phyloP scores from a whole-genome alignment of 2,797 vertebrate species.

The Alcedo atthis region DNA sequence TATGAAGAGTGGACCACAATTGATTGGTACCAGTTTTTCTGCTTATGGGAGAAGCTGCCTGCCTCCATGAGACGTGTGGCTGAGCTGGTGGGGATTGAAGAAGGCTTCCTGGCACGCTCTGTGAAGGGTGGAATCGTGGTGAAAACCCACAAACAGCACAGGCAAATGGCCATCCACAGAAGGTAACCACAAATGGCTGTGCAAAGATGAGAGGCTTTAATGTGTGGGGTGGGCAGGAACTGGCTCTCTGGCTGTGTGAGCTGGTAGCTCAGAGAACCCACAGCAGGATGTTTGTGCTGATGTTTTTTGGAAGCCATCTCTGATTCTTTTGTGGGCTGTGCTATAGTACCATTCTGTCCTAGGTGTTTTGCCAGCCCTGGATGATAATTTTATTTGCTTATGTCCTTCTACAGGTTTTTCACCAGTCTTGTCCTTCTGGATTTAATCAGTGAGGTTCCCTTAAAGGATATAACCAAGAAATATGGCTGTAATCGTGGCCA shows the following conservation, averaged over 20 bases:
- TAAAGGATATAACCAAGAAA: slow-evolving; percentile 89
- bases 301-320: background rate
- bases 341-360: background rate
- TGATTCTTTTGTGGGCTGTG: background rate
- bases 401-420: slow-evolving; percentile 86
- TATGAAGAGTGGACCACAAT: slow-evolving; percentile 95
- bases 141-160: slow-evolving; percentile 92
- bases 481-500: slow-evolving; percentile 94
- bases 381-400: background rate
- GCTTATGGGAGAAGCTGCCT: slow-evolving; percentile 93
- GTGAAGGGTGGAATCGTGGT: slow-evolving; percentile 89
- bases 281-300: background rate
- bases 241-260: background rate
- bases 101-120: slow-evolving; percentile 92
- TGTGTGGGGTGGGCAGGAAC: background rate
- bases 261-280: background rate
- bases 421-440: slow-evolving; percentile 94
- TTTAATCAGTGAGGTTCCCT: slow-evolving; percentile 91
- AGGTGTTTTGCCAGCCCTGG: background rate
- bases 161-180: slow-evolving; percentile 97
- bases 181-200: slow-evolving; percentile 76
- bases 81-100: slow-evolving; percentile 95
- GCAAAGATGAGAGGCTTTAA: background rate
- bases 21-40: slow-evolving; percentile 98
- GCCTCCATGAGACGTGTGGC: slow-evolving; percentile 95